These are phyloP conservation scores for Alfaro cultratus DNA, from an alignment of 2,797 vertebrate species.

Conservation along the genomic window DNA sequence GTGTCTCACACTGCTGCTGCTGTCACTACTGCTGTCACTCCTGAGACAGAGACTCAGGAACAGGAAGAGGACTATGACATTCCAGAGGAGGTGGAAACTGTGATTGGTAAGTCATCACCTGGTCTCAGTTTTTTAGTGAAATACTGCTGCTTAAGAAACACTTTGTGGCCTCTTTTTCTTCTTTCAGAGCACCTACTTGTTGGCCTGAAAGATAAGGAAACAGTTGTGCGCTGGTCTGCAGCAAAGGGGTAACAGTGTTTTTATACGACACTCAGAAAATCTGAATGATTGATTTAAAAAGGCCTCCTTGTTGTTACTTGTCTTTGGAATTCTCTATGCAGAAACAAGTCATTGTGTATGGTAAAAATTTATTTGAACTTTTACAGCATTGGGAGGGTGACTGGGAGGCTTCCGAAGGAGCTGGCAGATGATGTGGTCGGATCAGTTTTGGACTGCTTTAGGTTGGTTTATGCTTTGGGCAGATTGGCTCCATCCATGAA, in stretches of 20 bases:
- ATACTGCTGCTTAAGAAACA: background rate
- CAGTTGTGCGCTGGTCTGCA: constrained; percentile 96
- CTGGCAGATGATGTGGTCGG: constrained; percentile 96
- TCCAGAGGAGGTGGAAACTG: constrained; percentile 91
- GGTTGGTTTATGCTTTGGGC: constrained; percentile 73
- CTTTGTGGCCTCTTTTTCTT: background rate
- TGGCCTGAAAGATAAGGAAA: constrained; percentile 96
- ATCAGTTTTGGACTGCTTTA: constrained; percentile 94
- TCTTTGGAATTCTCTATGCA: constrained; percentile 22
- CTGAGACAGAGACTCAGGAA: constrained; percentile 47
- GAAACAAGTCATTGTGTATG: constrained; percentile 5
- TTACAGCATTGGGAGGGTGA: constrained; percentile 91
- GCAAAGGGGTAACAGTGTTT: constrained; percentile 89
- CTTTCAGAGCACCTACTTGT: constrained; percentile 89
- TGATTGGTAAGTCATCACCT: constrained; percentile 84
- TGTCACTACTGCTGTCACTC: constrained; percentile 34
- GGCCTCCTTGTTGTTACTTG: constrained; percentile 25
- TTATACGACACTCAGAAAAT: background rate
- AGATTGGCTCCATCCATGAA: constrained; percentile 1
- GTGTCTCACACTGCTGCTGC: constrained; percentile 38
- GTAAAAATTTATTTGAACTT: constrained; percentile 6
- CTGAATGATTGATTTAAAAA: constrained; percentile 12
- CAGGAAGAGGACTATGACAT: constrained; percentile 91
- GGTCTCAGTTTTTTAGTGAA: background rate
- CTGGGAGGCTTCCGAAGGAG: constrained; percentile 92